phyloP scores from a whole-genome alignment of 2,113 vertebrate species.

The Tringa solitaria region DNA sequence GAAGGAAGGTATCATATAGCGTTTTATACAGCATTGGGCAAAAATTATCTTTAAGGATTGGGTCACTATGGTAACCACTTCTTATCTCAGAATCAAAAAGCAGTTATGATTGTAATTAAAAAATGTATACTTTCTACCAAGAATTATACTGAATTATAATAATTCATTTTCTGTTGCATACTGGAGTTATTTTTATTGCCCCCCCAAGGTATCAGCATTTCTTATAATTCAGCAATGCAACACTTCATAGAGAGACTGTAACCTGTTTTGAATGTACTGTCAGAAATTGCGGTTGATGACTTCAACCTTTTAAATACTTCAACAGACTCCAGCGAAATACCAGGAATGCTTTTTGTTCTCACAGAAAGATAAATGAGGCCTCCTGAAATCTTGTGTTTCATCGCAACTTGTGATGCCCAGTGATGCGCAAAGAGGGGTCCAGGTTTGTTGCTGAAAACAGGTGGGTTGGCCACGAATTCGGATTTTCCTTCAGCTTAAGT shows the following conservation, averaged over 20 bases:
- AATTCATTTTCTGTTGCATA: neutral
- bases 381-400: neutral
- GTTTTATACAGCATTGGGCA: neutral
- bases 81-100: conserved; percentile 48
- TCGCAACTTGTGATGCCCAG: neutral
- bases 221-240: neutral
- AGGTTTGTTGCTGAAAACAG: neutral
- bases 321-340: neutral
- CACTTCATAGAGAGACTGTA: neutral
- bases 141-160: conserved; percentile 14
- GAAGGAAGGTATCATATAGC: neutral
- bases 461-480: neutral
- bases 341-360: neutral
- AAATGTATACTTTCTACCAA: conserved; percentile 9
- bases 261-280: neutral
- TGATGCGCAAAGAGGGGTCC: neutral
- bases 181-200: neutral
- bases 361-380: neutral
- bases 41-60: conserved; percentile 49
- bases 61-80: conserved; percentile 69
- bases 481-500: neutral
- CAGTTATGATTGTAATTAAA: conserved; percentile 3
- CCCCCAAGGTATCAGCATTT: neutral
- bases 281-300: neutral
- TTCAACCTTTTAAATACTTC: neutral